Percentiles rank a stretch among this genome's conserved stretches.
Evolutionary conservation across 2,113 vertebrate species (phyloP).

Genomic region (Labeo catla): DNA sequence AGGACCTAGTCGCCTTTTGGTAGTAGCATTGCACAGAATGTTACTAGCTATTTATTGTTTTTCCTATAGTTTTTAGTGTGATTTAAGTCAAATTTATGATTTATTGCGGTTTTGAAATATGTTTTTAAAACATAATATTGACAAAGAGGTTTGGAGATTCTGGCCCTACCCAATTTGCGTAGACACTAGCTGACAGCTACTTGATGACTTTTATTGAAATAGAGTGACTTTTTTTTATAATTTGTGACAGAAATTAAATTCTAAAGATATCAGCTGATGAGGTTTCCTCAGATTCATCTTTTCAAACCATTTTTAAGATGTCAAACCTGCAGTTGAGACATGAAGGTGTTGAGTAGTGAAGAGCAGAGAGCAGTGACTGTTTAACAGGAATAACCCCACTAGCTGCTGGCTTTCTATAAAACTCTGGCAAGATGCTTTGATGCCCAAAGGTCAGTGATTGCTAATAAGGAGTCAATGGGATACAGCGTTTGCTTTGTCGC

Average conservation of each 20-base stretch:
- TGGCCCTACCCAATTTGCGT: background rate
- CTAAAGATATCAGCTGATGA: background rate
- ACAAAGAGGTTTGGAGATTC: background rate
- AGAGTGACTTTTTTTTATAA: background rate
- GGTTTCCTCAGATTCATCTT: background rate
- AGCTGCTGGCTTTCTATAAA: constrained; percentile 76
- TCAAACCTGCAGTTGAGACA: constrained; percentile 46
- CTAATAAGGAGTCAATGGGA: constrained; percentile 83
- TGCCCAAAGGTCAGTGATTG: constrained; percentile 80
- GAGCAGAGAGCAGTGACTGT: constrained; percentile 64
- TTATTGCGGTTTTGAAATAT: background rate
- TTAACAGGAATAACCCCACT: constrained; percentile 71
- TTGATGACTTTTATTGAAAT: background rate
- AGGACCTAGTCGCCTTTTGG: background rate
- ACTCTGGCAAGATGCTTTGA: constrained; percentile 75
- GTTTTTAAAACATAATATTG: background rate
- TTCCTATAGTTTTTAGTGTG: background rate
- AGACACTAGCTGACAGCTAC: background rate
- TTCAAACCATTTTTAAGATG: background rate
- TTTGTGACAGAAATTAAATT: background rate
- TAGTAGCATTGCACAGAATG: background rate
- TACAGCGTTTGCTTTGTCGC: constrained; percentile 69
- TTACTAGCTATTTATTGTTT: background rate
- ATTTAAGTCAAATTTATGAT: background rate
- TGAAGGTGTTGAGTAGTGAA: constrained; percentile 67